These are phyloP conservation scores for Nomada fabriciana DNA, from an alignment of 2,888 invertebrate genomes.

Conservation along the genomic window DNA sequence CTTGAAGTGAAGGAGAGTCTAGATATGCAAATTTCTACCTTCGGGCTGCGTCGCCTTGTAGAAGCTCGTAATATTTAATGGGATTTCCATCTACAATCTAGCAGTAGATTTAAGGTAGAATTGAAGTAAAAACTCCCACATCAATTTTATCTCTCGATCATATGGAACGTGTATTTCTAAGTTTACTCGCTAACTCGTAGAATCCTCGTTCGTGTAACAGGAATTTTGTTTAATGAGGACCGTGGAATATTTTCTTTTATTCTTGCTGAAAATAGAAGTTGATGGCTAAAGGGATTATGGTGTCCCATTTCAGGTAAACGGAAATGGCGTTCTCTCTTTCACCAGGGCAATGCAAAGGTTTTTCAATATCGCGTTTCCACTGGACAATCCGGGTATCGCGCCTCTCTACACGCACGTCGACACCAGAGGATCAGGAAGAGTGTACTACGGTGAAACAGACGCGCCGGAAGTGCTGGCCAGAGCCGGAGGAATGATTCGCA, in stretches of 20 bases:
- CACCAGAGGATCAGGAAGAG: conserved; percentile 89
- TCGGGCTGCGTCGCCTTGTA: neutral
- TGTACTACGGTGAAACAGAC: conserved; percentile 90
- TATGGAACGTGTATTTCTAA: conserved; percentile 9
- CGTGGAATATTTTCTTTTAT: neutral
- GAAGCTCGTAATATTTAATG: conserved; percentile 10
- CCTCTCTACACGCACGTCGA: conserved; percentile 97
- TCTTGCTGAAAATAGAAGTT: neutral
- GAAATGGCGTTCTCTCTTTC: conserved; percentile 95
- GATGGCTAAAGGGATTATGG: neutral
- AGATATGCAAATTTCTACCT: conserved; percentile 23
- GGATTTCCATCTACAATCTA: too few species aligned
- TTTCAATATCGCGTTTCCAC: conserved; percentile 94
- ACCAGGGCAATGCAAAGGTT: conserved; percentile 94
- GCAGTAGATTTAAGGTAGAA: neutral
- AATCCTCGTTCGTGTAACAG: neutral
- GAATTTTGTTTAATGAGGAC: conserved; percentile 23
- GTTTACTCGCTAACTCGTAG: neutral
- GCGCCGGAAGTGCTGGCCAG: conserved; percentile 87
- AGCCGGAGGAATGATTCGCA: conserved; percentile 90
- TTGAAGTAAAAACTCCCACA: neutral
- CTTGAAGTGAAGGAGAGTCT: neutral
- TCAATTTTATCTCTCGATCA: conserved; percentile 6
- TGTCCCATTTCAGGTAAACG: conserved; percentile 90
- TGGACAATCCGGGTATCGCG: conserved; percentile 95